A percentile compares a stretch with the other conserved stretches of the same genome.
Evolutionary conservation across 2,113 vertebrate genomes (phyloP).

Genomic region (Paralichthys olivaceus): DNA sequence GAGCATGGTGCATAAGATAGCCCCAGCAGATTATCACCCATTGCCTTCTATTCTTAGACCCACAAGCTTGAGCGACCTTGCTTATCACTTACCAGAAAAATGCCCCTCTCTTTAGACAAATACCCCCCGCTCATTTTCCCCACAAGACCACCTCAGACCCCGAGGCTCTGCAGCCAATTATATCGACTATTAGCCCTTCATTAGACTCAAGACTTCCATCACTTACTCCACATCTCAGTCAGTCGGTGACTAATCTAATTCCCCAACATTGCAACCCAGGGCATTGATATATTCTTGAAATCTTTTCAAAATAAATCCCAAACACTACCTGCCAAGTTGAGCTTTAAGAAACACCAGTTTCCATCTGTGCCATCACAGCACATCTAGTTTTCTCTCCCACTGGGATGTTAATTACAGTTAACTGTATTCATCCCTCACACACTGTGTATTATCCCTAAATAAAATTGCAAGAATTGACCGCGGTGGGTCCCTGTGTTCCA

Average conservation of each 20-base stretch:
- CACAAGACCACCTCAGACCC: constrained; percentile 42
- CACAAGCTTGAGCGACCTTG: constrained; percentile 48
- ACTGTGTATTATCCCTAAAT: constrained; percentile 23
- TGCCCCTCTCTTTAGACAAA: constrained; percentile 58
- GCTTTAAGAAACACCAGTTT: constrained; percentile 57
- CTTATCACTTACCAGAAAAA: constrained; percentile 67
- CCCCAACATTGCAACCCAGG: constrained; percentile 48
- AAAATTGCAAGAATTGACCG: constrained; percentile 36
- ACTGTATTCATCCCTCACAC: constrained; percentile 38
- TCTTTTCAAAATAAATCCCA: constrained; percentile 43
- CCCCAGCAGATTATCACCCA: constrained; percentile 72
- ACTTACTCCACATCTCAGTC: constrained; percentile 53
- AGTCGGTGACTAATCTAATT: constrained; percentile 67
- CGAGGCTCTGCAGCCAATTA: constrained; percentile 68
- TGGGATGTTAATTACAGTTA: constrained; percentile 24
- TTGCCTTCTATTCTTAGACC: constrained; percentile 77
- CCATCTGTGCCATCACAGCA: constrained; percentile 36
- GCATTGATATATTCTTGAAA: constrained; percentile 31
- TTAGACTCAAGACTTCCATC: constrained; percentile 68
- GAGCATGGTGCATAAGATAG: constrained; percentile 66
- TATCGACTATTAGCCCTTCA: constrained; percentile 66
- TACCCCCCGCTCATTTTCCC: constrained; percentile 48
- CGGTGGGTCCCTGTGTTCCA: constrained; percentile 15
- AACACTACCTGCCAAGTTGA: constrained; percentile 44
- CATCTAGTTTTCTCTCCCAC: constrained; percentile 29